phyloP scores from a whole-genome alignment of 2,797 vertebrate species.

The Anomalospiza imberbis region DNA sequence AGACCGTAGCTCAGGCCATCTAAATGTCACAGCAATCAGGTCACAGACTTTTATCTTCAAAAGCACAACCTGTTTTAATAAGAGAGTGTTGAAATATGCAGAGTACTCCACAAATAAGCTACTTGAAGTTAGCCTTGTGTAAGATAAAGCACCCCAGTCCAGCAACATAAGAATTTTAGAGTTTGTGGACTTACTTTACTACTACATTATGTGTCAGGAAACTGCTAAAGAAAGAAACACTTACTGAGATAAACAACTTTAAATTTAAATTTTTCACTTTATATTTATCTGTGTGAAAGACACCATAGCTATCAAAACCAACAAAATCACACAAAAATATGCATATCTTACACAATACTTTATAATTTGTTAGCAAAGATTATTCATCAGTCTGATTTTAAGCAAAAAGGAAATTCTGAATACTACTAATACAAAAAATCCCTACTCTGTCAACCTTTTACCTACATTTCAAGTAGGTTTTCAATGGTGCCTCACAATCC shows the following conservation, averaged over 20 bases:
- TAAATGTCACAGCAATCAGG: constrained; percentile 50
- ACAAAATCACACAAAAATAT: neutral
- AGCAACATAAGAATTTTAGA: neutral
- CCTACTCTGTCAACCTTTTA: constrained; percentile 26
- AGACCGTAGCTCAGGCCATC: neutral
- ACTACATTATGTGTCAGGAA: neutral
- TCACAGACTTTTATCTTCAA: constrained; percentile 57
- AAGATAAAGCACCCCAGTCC: neutral
- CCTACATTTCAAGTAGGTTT: constrained; percentile 21
- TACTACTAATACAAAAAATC: neutral
- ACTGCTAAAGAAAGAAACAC: neutral
- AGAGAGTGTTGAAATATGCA: constrained; percentile 52
- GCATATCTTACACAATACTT: neutral
- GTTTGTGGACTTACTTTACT: neutral
- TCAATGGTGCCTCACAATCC: neutral
- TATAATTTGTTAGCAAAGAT: neutral
- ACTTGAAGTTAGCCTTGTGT: neutral
- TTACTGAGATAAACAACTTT: neutral
- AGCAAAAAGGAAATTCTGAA: neutral
- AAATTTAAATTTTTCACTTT: neutral
- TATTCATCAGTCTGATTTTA: neutral
- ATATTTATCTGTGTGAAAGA: neutral
- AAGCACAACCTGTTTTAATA: constrained; percentile 55
- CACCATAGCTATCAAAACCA: neutral
- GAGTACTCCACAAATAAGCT: constrained; percentile 37